Evolutionary conservation across 2,888 invertebrate genomes (phyloP), one percentile per base, ranked within the genome.

Genomic region (Trichopria drosophilae): DNA sequence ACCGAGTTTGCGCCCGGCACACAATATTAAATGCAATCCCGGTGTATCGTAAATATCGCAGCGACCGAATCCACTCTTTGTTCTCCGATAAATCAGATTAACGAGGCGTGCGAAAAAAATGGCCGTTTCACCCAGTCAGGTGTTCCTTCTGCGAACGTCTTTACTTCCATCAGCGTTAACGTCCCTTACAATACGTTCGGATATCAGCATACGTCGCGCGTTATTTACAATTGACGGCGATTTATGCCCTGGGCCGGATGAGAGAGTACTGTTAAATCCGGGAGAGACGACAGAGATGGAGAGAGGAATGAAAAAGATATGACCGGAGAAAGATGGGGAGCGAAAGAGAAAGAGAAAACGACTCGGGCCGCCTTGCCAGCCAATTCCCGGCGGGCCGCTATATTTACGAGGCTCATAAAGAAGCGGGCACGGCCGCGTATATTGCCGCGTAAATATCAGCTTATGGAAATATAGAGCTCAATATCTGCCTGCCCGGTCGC

Each of bases 381-480:
- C 72, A 71, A 72, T 73, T 71, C 73, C 72, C 73, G 68, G 71
- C 68, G 71, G 70, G 66, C 67, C 67, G 71, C 69, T 68, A 68
- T 73, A 74, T 74, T 74, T 73, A 74, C 73, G 73, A 74, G 70
- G 65, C 66, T 72, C 74, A 72, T 75, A 73, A 75, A 75, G 68
- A 71, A 72, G 67, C 68, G 69, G 67, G 64, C 67, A 69, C 69
- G 71, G 69, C 71, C 69, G 68, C 71, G 71, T 75, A 75, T 75
- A 75, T 73, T 78, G 77, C 78, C 77, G 76, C 78, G 77, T 78
- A 79, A 79, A 79, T 79, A 76, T 77, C 77, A 78, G 77, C 79
- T 79, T 79, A 79, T 79, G 79, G 79, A 78, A 79, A 79, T 79
- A 77, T 78, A 79, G 77, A 75, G 78, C 77, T 78, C 79, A 79